These are phyloP conservation scores for Holothuria scabra DNA, from an alignment of 53 echinoderm and acorn worm genomes.

Conservation along the genomic window DNA sequence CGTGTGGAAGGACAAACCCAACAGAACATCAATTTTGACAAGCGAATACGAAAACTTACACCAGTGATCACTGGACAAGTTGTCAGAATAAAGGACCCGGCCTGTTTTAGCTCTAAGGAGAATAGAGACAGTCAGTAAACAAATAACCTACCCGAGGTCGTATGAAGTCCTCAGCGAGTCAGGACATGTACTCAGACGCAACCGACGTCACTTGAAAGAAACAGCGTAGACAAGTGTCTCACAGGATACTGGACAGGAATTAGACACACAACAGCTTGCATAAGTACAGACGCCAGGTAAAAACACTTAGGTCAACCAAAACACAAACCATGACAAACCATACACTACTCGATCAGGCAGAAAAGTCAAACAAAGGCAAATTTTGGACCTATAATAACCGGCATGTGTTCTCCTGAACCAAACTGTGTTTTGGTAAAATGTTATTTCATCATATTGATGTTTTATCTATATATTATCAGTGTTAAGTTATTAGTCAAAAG, in stretches of 20 bases:
- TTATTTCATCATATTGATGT: too few species aligned
- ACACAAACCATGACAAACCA: background rate
- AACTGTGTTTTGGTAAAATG: too few species aligned
- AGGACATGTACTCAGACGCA: constrained; percentile 53
- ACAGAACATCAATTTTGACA: constrained; percentile 63
- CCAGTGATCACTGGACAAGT: constrained; percentile 39
- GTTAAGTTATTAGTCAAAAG: too few species aligned
- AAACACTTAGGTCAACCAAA: background rate
- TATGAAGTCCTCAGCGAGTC: background rate
- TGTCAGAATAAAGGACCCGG: constrained; percentile 46
- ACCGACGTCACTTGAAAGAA: constrained; percentile 45
- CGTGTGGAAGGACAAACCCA: constrained; percentile 38
- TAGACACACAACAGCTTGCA: background rate
- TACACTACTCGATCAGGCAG: background rate
- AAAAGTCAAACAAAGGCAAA: background rate
- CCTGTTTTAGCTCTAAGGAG: constrained; percentile 41
- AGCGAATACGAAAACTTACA: constrained; percentile 36
- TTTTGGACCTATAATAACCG: background rate
- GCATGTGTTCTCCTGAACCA: background rate
- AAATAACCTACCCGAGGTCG: background rate
- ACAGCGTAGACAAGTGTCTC: background rate
- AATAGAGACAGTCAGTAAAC: constrained; percentile 22
- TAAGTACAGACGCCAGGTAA: background rate
- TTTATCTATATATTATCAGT: too few species aligned
- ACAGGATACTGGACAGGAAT: background rate